phyloP scores from a whole-genome alignment of 2,888 invertebrate species.

The Antitype chi region DNA sequence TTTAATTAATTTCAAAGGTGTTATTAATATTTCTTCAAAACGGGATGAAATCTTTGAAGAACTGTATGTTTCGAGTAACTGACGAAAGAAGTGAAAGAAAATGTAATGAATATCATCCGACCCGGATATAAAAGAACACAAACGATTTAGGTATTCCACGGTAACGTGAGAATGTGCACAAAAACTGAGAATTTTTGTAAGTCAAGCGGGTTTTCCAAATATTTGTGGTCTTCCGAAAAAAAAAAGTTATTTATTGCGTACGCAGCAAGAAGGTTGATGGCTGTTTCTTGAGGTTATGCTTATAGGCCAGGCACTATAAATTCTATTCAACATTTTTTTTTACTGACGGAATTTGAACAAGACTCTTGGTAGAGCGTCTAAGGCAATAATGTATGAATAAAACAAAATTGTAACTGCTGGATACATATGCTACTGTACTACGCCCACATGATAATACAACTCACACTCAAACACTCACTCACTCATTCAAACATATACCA shows the following conservation, averaged over 20 bases:
- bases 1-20: background rate
- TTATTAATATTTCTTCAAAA: background rate
- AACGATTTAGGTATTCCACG: constrained; percentile 42
- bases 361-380: background rate
- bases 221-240: constrained; percentile 23
- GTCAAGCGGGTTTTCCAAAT: constrained; percentile 41
- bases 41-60: background rate
- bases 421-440: background rate
- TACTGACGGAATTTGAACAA: background rate
- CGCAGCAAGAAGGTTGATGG: constrained; percentile 7
- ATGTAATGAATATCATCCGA: constrained; percentile 17
- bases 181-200: constrained; percentile 38
- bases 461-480: too few relatives aligned
- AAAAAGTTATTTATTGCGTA: constrained; percentile 43
- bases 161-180: constrained; percentile 47
- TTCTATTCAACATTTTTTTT: background rate
- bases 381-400: background rate
- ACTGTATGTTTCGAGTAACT: background rate
- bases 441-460: too few relatives aligned
- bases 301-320: background rate
- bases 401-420: background rate
- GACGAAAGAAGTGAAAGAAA: constrained; percentile 43
- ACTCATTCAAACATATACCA: too few relatives aligned
- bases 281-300: background rate
- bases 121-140: constrained; percentile 45